Conservation (phyloP, 2,888 invertebrate genomes). For the Eutolmus rufibarbis region DNA sequence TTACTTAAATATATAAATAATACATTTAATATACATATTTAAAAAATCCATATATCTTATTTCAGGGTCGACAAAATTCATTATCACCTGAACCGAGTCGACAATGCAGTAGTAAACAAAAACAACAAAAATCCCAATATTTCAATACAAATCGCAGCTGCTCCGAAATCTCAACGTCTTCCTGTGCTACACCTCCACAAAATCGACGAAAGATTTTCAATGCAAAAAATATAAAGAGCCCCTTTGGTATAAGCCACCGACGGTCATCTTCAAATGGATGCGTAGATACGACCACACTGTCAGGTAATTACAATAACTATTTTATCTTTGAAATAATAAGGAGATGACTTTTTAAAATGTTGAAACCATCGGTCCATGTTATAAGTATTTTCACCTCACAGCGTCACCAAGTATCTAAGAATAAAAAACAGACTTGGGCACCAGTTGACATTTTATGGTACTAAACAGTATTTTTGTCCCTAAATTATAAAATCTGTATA, state of each 20-base stretch:
- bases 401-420: background rate
- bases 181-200: slow-evolving; percentile 82
- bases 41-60: slow-evolving; percentile 38
- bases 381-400: no score
- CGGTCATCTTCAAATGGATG: slow-evolving; percentile 63
- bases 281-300: slow-evolving; percentile 73
- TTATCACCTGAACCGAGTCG: slow-evolving; percentile 61
- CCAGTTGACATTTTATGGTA: no score
- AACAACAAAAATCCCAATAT: slow-evolving; percentile 48
- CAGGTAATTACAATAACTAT: slow-evolving; percentile 63
- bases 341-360: background rate
- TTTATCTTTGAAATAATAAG: background rate
- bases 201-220: slow-evolving; percentile 82
- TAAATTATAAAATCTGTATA: no score
- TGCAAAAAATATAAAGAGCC: slow-evolving; percentile 79
- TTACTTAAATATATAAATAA: background rate
- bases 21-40: background rate
- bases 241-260: slow-evolving; percentile 67
- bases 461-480: no score
- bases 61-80: slow-evolving; percentile 59
- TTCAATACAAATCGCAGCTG: slow-evolving; percentile 44
- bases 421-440: no score
- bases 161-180: slow-evolving; percentile 71
- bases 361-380: background rate
- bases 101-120: slow-evolving; percentile 47